Evolutionary conservation across 1,140 invertebrate genomes (phyloP).

Genomic region (Portunus trituberculatus): DNA sequence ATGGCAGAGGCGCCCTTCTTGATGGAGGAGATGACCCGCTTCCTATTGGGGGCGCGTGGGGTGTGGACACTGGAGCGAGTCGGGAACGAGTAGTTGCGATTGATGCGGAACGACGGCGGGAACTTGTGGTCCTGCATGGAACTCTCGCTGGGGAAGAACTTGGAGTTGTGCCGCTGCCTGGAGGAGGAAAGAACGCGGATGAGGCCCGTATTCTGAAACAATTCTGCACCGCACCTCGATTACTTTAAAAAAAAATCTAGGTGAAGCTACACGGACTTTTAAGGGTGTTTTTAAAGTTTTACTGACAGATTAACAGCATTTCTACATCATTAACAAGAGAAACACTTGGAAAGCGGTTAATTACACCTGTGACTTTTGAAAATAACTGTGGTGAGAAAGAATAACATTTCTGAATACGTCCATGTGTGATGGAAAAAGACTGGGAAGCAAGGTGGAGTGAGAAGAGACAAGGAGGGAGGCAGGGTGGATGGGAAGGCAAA

Average conservation of each 20-base stretch:
- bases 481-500: background rate
- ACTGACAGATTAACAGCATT: no score
- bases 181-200: background rate
- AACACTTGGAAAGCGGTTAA: no score
- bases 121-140: conserved; percentile 82
- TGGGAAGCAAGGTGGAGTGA: background rate
- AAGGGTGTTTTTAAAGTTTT: background rate
- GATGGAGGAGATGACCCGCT: conserved; percentile 79
- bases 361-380: no score
- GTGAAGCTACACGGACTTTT: background rate
- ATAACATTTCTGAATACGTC: no score
- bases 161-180: conserved; percentile 78
- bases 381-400: background rate
- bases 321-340: no score
- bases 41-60: conserved; percentile 62
- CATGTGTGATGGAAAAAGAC: background rate
- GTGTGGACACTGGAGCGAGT: conserved; percentile 74
- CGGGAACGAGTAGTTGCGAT: conserved; percentile 82
- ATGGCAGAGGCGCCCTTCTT: conserved; percentile 78
- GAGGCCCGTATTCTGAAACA: no score
- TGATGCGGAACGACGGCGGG: conserved; percentile 90
- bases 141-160: conserved; percentile 76
- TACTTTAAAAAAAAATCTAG: background rate
- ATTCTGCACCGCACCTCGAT: no score
- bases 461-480: background rate